Conservation (phyloP, 2,888 invertebrate species). For the Tridacna crocea region DNA sequence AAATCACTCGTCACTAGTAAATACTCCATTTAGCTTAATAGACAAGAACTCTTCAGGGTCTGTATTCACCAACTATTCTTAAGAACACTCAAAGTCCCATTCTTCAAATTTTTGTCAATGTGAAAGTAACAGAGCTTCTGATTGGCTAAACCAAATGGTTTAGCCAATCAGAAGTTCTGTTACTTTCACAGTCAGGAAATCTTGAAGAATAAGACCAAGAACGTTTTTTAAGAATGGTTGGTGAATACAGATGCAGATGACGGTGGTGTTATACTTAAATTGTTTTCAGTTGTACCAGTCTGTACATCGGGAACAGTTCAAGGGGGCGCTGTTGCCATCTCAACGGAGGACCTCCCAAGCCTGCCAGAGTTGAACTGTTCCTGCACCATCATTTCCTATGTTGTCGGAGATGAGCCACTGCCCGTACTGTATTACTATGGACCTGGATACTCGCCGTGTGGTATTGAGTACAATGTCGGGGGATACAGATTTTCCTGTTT, state of each 20-base stretch:
- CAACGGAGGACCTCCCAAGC: background rate
- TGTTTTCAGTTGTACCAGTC: background rate
- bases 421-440: background rate
- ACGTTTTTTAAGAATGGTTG: background rate
- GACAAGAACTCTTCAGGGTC: background rate
- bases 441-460: conserved; percentile 10
- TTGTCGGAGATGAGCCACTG: background rate
- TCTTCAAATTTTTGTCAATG: too few relatives aligned
- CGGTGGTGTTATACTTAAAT: background rate
- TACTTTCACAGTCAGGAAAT: too few relatives aligned
- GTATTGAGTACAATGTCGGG: background rate
- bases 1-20: background rate
- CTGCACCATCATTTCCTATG: background rate
- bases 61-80: too few relatives aligned
- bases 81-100: too few relatives aligned
- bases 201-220: too few relatives aligned
- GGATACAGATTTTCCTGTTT: background rate
- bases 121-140: too few relatives aligned
- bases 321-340: background rate
- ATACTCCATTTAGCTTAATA: background rate
- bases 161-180: too few relatives aligned
- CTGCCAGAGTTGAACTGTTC: background rate
- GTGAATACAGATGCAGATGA: background rate
- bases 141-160: too few relatives aligned
- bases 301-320: background rate